Conservation (phyloP, 2,797 vertebrate genomes). For the Pteropus rufus region DNA sequence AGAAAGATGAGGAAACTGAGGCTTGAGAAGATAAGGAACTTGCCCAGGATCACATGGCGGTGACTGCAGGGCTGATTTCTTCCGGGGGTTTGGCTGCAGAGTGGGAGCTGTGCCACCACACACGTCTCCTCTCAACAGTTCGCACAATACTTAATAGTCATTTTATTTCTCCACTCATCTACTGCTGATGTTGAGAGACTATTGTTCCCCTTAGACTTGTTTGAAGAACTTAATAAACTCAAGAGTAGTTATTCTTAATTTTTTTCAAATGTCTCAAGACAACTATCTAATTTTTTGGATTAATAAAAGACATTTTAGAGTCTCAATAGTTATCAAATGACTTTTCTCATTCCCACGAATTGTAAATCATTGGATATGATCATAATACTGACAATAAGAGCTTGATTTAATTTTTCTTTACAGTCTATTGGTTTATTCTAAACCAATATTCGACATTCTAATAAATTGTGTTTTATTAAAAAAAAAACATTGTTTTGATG, state of each 20-base stretch:
- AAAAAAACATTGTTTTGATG: not conserved
- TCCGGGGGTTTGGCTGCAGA: not conserved
- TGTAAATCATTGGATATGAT: conserved; percentile 33
- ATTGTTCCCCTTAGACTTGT: conserved; percentile 30
- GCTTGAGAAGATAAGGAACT: not conserved
- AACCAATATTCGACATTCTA: not conserved
- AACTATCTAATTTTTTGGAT: conserved; percentile 60
- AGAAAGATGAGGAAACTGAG: not conserved
- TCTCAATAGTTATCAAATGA: conserved; percentile 65
- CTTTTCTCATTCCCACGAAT: conserved; percentile 61
- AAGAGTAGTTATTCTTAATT: conserved; percentile 2
- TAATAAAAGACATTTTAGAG: conserved; percentile 14
- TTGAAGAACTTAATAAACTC: conserved; percentile 22
- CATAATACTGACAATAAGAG: not conserved
- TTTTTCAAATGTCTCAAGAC: conserved; percentile 28
- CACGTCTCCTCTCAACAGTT: not conserved
- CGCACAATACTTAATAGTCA: not conserved
- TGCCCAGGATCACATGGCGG: not conserved
- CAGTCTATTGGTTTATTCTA: not conserved
- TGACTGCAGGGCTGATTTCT: not conserved
- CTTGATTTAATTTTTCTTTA: conserved; percentile 5
- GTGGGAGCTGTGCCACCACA: not conserved
- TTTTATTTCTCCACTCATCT: not conserved
- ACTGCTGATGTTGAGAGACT: not conserved
- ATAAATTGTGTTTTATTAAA: not conserved